A percentile compares a stretch with the other conserved stretches of the same genome.
phyloP scores from a whole-genome alignment of 2,888 invertebrate genomes.

The Lobophora halterata region DNA sequence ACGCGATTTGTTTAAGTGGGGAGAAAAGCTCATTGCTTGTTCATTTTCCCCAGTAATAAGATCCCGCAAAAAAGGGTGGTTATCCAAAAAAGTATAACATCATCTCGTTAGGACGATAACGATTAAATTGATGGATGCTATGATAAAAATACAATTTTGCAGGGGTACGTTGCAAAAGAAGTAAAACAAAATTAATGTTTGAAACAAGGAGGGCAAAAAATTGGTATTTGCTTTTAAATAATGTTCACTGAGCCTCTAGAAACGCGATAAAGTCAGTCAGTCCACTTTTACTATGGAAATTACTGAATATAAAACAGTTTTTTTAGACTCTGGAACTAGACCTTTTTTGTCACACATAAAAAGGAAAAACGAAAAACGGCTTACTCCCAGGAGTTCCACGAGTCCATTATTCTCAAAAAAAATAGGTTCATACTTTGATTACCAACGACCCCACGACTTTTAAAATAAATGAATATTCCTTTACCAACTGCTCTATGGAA shows the following conservation, averaged over 20 bases:
- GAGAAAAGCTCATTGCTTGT: constrained; percentile 51
- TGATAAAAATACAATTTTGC: constrained; percentile 25
- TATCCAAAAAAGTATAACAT: constrained; percentile 49
- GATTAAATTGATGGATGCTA: constrained; percentile 44
- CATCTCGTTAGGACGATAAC: constrained; percentile 60
- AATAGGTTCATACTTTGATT: too few species aligned
- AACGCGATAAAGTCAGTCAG: too few species aligned
- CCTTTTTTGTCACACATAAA: not conserved
- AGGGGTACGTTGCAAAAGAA: constrained; percentile 7
- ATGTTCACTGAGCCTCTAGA: not conserved
- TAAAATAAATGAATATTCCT: too few species aligned
- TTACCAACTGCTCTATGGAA: too few species aligned
- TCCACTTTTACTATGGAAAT: too few species aligned
- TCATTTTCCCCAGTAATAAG: constrained; percentile 50
- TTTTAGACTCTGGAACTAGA: constrained; percentile 2
- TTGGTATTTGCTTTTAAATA: not conserved
- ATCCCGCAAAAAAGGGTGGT: constrained; percentile 42
- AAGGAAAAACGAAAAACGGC: too few species aligned
- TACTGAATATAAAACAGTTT: not conserved
- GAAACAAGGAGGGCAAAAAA: constrained; percentile 13
- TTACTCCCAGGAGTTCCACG: too few species aligned
- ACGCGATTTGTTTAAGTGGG: constrained; percentile 64
- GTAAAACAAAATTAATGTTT: constrained; percentile 22
- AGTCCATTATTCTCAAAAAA: too few species aligned
- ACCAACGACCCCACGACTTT: too few species aligned